Percentiles rank a stretch among this genome's conserved stretches.
Evolutionary conservation across 2,113 vertebrate species (phyloP).

Genomic region (Pipra filicauda): DNA sequence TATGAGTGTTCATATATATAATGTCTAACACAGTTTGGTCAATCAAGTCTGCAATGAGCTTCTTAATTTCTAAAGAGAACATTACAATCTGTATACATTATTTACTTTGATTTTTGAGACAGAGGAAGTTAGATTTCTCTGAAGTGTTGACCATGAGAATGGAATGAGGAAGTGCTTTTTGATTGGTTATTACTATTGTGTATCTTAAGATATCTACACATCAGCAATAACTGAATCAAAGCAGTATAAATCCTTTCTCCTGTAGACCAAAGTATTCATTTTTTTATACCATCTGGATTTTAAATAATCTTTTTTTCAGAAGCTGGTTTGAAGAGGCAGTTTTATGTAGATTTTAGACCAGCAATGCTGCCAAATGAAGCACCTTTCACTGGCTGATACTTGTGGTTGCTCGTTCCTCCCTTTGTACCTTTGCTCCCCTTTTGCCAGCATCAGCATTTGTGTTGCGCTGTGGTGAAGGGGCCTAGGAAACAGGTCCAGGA

Average conservation of each 20-base stretch:
- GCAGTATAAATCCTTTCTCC: not conserved
- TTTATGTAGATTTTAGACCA: not conserved
- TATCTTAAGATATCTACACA: not conserved
- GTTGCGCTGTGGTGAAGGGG: not conserved
- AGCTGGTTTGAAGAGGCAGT: not conserved
- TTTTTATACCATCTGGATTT: not conserved
- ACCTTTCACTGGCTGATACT: not conserved
- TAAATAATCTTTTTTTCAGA: not conserved
- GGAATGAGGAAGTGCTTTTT: not conserved
- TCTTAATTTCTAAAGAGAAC: not conserved
- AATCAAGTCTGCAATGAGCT: not conserved
- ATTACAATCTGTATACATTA: not conserved
- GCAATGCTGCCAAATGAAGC: not conserved
- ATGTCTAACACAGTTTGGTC: not conserved
- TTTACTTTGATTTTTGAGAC: not conserved
- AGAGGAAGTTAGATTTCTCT: not conserved
- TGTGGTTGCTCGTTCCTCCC: not conserved
- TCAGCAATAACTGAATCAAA: not conserved
- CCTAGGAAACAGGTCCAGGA: not conserved
- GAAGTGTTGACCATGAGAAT: not conserved
- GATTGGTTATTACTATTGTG: not conserved
- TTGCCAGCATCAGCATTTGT: not conserved
- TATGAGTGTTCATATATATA: not conserved
- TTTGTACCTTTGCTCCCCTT: not conserved
- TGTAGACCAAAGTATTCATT: not conserved